Base-by-base conservation (phyloP, 2,113 vertebrate genomes). In the Percopsis transmontana region DNA sequence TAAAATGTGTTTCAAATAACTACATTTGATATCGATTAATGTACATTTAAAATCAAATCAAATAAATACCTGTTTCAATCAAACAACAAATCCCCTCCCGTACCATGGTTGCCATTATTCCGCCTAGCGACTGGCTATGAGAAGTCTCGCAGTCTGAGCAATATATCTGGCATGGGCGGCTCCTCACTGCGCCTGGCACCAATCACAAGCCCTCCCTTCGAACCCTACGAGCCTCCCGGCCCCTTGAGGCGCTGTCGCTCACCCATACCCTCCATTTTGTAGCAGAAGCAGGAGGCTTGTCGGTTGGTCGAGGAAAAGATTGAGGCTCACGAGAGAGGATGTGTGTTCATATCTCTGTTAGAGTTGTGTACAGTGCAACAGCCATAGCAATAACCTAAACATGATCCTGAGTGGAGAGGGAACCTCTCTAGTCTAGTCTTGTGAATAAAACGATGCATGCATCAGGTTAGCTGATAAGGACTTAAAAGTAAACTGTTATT, bases 71-170 rank as follows among this genome's bases (percentile, higher is more conserved):
- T 33, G 8, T 33, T 33, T 33, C 5, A 6, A 33, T 33, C 5
- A 33, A 33, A 33, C 27, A 33, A 0, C 27, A 33, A 33, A 6
- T 33, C 27, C 27, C 5, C 8, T 7, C 27, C 4, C 27, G 27
- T 33, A 33, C 42, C 42, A 45, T 45, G 11, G n/a, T n/a, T n/a
- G n/a, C n/a, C 33, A 45, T 70, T 62, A 67, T 76, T 1, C 42
- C 42, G 2, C 42, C 18, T 8, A 91, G 91, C 90, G 40, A 90
- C 91, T 45, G 91, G 93, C 89, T 95, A 95, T 48, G 95, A 97
- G 87, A 96, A 96, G 90, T 96, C 95, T 85, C 93, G 91, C 85
- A 97, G 95, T 87, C 91, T 97, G 71, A 95, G 86, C 91, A 96
- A 95, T 90, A 95, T 97, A 91, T 94, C 94, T 59, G 94, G 95